Percentiles rank a stretch among this genome's conserved stretches.
Evolutionary conservation across 2,797 vertebrate genomes (phyloP).

Genomic region (Eremophila alpestris): DNA sequence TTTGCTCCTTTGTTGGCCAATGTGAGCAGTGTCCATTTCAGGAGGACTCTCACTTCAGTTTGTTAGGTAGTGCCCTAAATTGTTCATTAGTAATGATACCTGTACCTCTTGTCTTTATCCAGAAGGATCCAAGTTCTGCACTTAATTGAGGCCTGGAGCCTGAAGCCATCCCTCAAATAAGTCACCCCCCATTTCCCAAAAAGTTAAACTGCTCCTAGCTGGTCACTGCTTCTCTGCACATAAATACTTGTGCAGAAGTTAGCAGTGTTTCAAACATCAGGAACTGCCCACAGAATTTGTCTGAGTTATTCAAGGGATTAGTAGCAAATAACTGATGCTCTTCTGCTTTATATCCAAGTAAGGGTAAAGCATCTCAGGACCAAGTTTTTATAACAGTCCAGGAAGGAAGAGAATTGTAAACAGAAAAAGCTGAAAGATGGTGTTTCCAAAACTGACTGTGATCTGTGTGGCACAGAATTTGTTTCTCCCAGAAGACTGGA

Average conservation of each 20-base stretch:
- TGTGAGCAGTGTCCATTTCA: background rate
- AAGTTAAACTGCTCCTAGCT: background rate
- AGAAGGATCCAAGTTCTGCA: background rate
- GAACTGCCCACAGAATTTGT: background rate
- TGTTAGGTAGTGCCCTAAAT: background rate
- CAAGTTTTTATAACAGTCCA: slow-evolving; percentile 6
- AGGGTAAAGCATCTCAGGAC: slow-evolving; percentile 5
- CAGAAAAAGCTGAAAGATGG: background rate
- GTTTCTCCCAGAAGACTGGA: background rate
- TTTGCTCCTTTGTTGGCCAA: background rate
- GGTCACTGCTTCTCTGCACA: background rate
- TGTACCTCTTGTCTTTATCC: background rate
- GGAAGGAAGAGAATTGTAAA: background rate
- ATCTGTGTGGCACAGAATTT: background rate
- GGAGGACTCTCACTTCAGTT: background rate
- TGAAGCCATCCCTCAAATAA: background rate
- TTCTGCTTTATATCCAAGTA: slow-evolving; percentile 35
- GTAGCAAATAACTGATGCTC: background rate
- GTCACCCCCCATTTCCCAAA: background rate
- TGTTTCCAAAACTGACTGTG: background rate
- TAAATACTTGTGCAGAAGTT: background rate
- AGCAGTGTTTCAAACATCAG: background rate
- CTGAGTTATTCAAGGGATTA: slow-evolving; percentile 2
- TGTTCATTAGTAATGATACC: background rate
- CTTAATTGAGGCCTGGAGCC: background rate